Evolutionary conservation across 2,888 invertebrate genomes (phyloP).

Genomic region (Lithophane leautieri): DNA sequence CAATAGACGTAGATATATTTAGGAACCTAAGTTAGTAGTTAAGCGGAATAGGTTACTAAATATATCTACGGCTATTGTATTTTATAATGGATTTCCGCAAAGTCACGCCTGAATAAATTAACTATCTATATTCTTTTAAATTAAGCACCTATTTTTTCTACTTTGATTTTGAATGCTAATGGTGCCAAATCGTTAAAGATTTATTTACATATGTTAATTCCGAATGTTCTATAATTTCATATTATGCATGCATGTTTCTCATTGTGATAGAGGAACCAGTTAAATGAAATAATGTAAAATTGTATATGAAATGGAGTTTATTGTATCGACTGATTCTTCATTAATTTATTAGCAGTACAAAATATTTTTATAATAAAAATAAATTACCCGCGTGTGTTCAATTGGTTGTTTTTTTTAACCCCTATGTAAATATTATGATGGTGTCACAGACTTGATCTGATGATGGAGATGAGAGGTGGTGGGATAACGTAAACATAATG

Average conservation of each 20-base stretch:
- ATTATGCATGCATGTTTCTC: slow-evolving; percentile 51
- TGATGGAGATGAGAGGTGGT: no score
- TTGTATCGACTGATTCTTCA: slow-evolving; percentile 70
- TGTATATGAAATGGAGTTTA: slow-evolving; percentile 51
- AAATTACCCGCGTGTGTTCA: slow-evolving; percentile 70
- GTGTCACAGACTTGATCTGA: background rate
- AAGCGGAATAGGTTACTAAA: no score
- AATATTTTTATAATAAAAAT: slow-evolving; percentile 74
- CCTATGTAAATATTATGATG: background rate
- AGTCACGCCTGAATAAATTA: no score
- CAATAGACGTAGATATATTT: no score
- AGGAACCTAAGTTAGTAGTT: no score
- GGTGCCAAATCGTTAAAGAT: slow-evolving; percentile 45
- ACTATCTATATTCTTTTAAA: no score
- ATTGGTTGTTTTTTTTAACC: slow-evolving; percentile 3
- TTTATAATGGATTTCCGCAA: no score
- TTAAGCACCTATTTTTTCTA: slow-evolving; percentile 7
- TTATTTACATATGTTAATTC: slow-evolving; percentile 25
- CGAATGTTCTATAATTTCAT: slow-evolving; percentile 17
- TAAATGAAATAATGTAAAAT: slow-evolving; percentile 23
- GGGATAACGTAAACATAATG: no score
- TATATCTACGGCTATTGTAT: no score
- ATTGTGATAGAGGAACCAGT: slow-evolving; percentile 70
- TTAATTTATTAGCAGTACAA: slow-evolving; percentile 67
- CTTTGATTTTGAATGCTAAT: slow-evolving; percentile 32